These are phyloP conservation scores for Aradus depressus DNA, from an alignment of 2,888 invertebrate species.

Conservation along the genomic window DNA sequence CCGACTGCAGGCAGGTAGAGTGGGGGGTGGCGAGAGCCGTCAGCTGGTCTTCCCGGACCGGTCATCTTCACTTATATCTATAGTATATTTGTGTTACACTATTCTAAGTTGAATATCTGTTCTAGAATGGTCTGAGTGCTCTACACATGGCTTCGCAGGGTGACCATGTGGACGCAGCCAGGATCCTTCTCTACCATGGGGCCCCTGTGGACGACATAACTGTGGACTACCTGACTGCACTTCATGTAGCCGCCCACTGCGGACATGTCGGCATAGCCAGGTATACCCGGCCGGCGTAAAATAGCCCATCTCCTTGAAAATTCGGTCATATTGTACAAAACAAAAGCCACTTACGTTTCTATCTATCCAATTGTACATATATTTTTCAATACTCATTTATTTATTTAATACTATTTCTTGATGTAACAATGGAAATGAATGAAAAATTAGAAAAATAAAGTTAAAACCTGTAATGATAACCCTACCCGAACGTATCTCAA, in stretches of 20 bases:
- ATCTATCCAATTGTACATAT: no score
- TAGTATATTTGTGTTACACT: background rate
- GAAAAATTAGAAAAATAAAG: no score
- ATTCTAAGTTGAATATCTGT: slow-evolving; percentile 23
- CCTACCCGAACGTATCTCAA: no score
- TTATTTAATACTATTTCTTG: no score
- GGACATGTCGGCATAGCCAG: slow-evolving; percentile 83
- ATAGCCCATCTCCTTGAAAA: no score
- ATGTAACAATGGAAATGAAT: no score
- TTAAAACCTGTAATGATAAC: no score
- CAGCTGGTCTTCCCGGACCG: background rate
- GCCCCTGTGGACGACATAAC: slow-evolving; percentile 99
- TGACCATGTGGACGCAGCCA: slow-evolving; percentile 93
- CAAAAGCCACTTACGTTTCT: no score
- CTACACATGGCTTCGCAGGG: slow-evolving; percentile 98
- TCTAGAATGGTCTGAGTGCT: slow-evolving; percentile 81
- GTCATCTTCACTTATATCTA: background rate
- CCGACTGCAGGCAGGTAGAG: no score
- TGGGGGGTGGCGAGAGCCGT: background rate
- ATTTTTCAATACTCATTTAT: no score
- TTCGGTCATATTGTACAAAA: no score
- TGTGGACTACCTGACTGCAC: slow-evolving; percentile 91
- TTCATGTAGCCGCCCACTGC: slow-evolving; percentile 92
- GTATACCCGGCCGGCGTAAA: no score
- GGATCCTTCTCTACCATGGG: slow-evolving; percentile 80